Base-by-base conservation (phyloP, 2,888 invertebrate genomes). In the Nomada ferruginata region DNA sequence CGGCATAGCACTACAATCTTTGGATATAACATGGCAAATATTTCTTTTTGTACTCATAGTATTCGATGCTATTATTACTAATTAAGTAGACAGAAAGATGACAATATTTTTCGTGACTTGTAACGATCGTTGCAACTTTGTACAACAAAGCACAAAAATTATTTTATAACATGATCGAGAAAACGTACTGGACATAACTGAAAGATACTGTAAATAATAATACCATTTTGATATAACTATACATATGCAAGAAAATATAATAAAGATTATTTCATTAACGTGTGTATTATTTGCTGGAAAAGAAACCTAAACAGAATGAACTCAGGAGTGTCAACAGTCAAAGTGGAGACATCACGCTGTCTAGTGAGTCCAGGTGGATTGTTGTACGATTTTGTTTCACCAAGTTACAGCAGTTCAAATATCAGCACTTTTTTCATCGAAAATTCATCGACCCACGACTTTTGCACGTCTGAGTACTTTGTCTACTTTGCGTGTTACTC, bases 191-290 rank as follows among this genome's bases (percentile, higher is more conserved):
- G 11, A 36, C 2, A 26, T 26, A 18, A 53, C 53, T n/a, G 47
- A 47, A 15, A 47, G 3, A 47, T n/a, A 15, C 0, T 20, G 13
- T 29, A 55, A 55, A 29, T 55, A 53, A 15, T n/a, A 60, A 23
- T 66, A 13, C 59, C 7, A 57, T 52, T 65, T 74, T 52, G 10
- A 23, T 61, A 44, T 47, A 44, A 11, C 47, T n/a, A 47, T 23
- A 13, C 47, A 29, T 20, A 50, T 5, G 7, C 23, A 20, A 15
- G 2, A n/a, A 47, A 59, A 50, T 42, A 23, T 7, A 44, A 60
- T 61, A 44, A 26, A 55, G 0, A 26, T 42, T 20, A 20, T 11
- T 52, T 75, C n/a, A 18, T 53, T 29, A 3, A 59, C 18, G 23
- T 20, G 23, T 3, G 4, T 59, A n/a, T 50, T 29, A 59, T 59